A percentile compares a stretch with the other conserved stretches of the same genome.
Conservation (phyloP, 2,797 vertebrate genomes). For the Hyperoplus immaculatus region DNA sequence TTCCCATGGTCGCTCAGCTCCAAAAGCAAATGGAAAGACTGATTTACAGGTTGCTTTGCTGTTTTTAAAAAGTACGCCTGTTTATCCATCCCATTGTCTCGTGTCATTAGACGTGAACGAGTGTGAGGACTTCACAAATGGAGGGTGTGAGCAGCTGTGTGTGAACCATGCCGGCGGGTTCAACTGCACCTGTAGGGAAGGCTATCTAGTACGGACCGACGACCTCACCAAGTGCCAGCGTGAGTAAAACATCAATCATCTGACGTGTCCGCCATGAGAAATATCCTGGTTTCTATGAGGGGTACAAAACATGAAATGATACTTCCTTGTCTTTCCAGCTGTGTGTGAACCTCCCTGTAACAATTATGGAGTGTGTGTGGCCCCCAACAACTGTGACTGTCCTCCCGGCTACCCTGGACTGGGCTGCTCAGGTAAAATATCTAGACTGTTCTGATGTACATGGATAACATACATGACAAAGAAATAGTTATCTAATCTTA, state of each 20-base stretch:
- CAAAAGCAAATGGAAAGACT: neutral
- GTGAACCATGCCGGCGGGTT: conserved; percentile 82
- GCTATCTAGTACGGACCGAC: conserved; percentile 80
- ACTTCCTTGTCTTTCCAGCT: conserved; percentile 70
- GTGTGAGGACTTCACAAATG: conserved; percentile 86
- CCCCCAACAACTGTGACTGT: conserved; percentile 87
- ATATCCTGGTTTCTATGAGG: neutral
- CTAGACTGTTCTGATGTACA: neutral
- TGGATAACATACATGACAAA: neutral
- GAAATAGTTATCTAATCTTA: neutral
- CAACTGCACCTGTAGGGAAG: conserved; percentile 84
- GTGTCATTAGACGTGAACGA: conserved; percentile 84
- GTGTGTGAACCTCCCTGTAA: conserved; percentile 85
- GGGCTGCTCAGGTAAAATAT: conserved; percentile 85
- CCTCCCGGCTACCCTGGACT: conserved; percentile 87
- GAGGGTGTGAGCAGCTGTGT: conserved; percentile 88
- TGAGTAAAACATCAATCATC: conserved; percentile 74
- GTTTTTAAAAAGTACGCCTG: neutral
- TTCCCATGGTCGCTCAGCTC: neutral
- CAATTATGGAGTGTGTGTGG: conserved; percentile 88
- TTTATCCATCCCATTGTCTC: conserved; percentile 16
- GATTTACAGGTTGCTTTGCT: neutral
- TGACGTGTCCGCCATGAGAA: neutral
- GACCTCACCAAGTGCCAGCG: conserved; percentile 84
- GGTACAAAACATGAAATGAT: neutral